Evolutionary conservation across 2,113 vertebrate genomes (phyloP), one percentile per base, ranked within the genome.

Genomic region (Corythaeola cristata): DNA sequence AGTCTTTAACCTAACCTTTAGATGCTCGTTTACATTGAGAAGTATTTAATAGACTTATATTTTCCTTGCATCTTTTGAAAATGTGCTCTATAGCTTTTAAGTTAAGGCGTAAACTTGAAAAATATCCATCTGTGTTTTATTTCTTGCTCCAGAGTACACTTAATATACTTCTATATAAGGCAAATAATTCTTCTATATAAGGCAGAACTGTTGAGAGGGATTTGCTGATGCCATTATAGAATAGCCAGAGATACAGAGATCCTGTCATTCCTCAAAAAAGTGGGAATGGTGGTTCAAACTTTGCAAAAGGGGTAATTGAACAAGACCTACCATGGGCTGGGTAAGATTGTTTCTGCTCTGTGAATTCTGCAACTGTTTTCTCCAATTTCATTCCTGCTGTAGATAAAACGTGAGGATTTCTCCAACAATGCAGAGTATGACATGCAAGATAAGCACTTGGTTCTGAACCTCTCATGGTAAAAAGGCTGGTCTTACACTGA

Each of bases 371-470:
- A 39, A 9, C 60, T 1, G 0, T 84, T 84, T 86, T 49, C 21
- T 60, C 17, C 20, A 68, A 0, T 77, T 92, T 39, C 3, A 6
- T 82, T 93, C 58, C n/a, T 41, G 17, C 28, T 72, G 9, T 22
- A 53, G 75, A 33, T 67, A 35, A 83, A 72, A 52, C 28, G 4
- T 64, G 53, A 83, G 32, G 5, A 0, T 89, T 86, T 83, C 12
- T 52, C 10, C 45, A 21, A 37, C 22, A 72, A 64, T 33, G 35
- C 3, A 0, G 0, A 66, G 24, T 35, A 15, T 72, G 32, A 52
- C 5, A 5, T n/a, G 27, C 8, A 56, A 74, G 33, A 49, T 41
- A 44, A 94, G 41, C 11, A 18, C 53, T 67, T 50, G 24, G 3
- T 64, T 95, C 85, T 37, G 28, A 85, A 85, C 7, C 9, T 3